Conservation (phyloP, 2,888 invertebrate species). For the Anagyrus pseudococci region DNA sequence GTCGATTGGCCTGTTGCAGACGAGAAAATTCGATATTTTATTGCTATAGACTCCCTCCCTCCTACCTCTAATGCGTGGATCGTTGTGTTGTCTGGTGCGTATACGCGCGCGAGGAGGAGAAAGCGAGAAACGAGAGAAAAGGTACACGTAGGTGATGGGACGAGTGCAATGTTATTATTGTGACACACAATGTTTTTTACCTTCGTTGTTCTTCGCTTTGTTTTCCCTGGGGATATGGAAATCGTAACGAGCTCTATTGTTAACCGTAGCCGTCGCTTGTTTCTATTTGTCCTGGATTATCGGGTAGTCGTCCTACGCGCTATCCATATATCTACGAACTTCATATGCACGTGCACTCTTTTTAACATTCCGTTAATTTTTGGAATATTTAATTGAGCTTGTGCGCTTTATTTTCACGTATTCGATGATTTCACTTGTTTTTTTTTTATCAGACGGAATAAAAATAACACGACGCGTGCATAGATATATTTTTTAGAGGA, state of each 20-base stretch:
- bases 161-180: slow-evolving; percentile 7
- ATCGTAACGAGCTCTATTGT: not conserved
- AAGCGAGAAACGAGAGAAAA: not conserved
- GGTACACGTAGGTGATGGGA: not conserved
- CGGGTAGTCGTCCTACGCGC: not conserved
- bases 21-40: slow-evolving; percentile 30
- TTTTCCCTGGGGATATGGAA: slow-evolving; percentile 2
- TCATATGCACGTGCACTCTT: not conserved
- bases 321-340: not conserved
- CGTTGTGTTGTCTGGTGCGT: slow-evolving; percentile 13
- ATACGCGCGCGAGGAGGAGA: not conserved
- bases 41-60: too few relatives aligned
- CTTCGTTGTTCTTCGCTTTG: not conserved
- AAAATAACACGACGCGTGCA: too few relatives aligned
- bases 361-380: not conserved
- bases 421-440: too few relatives aligned
- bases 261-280: not conserved
- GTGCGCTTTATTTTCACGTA: not conserved
- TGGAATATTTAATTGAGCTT: not conserved
- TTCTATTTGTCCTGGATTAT: slow-evolving; percentile 5
- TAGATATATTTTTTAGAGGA: too few relatives aligned
- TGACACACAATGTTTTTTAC: slow-evolving; percentile 12
- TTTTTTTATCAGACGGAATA: too few relatives aligned
- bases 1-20: not conserved
- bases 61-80: not conserved